phyloP scores from a whole-genome alignment of 2,113 vertebrate species.

The Daboia siamensis region DNA sequence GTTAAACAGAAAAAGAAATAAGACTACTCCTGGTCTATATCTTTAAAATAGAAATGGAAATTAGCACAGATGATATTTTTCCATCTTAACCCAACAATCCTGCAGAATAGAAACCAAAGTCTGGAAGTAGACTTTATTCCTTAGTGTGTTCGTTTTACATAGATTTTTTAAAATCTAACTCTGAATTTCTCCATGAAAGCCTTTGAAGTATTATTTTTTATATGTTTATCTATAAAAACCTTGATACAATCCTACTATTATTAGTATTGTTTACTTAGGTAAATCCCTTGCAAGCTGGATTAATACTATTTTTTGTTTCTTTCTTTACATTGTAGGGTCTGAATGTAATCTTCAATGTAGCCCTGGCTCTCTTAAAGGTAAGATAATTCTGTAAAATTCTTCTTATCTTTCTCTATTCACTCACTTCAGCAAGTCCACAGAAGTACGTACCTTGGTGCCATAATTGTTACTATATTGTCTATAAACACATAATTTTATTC shows the following conservation, averaged over 20 bases:
- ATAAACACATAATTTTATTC: neutral
- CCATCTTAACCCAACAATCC: neutral
- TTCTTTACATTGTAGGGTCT: constrained; percentile 78
- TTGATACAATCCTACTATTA: neutral
- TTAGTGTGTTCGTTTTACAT: neutral
- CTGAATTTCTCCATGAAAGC: neutral
- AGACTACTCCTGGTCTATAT: neutral
- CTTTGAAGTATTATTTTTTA: neutral
- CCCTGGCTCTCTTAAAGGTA: constrained; percentile 96
- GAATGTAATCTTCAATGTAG: constrained; percentile 96
- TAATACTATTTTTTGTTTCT: constrained; percentile 30
- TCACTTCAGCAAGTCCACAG: neutral
- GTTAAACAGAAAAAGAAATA: neutral
- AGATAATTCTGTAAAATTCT: constrained; percentile 39
- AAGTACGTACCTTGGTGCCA: neutral
- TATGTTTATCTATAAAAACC: neutral
- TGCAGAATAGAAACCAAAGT: neutral
- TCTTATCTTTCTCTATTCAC: neutral
- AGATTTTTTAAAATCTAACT: neutral
- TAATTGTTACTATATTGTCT: neutral
- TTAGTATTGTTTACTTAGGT: neutral
- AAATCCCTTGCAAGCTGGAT: neutral
- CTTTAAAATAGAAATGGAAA: neutral
- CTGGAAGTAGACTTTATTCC: neutral
- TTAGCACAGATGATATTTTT: neutral